Base-by-base conservation (phyloP, 2,888 invertebrate genomes). In the Morinoia aosen region DNA sequence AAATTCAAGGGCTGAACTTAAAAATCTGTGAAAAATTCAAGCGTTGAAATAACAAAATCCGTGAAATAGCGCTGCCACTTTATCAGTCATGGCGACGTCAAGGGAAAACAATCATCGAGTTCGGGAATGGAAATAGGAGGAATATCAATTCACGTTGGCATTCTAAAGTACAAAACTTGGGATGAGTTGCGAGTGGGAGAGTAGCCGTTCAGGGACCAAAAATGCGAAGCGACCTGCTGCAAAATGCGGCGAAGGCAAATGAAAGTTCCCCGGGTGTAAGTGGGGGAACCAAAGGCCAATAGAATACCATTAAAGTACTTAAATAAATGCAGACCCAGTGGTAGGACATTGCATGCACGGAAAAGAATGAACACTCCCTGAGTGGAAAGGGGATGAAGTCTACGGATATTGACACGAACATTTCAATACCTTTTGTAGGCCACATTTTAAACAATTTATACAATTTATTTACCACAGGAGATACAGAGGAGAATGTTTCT, bases 71-170 rank as follows among this genome's bases (percentile, higher is more conserved):
- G 12, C 90, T 39, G 12, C 4, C 2, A 90, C 40, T 90, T 48
- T 90, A 39, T 90, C 39, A 16, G 40, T 90, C 90, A 40, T 90
- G 40, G 90, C 39, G 4, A 90, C 90, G 48, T 48, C 90, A 40
- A 48, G 90, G 90, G 40, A 90, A 90, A 90, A 40, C 90, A 90
- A 90, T 90, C 90, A 90, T 90, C 48, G 90, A 90, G 48, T 90
- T 39, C 90, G 90, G 90, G 16, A 90, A 39, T 40, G 39, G 14
- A 90, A 90, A 90, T 48, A 10, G 25, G 12, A 90, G 40, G 39
- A 40, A 90, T 90, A 40, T 48, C 48, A 90, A 48, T 40, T 90
- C 40, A 40, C 48, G 40, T 90, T 39, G 48, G 48, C 48, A 48
- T 48, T 48, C 90, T 10, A 10, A 90, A 90, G 90, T 39, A 40